Conservation (phyloP, 2,113 vertebrate species). For the Rhizomys pruinosus region DNA sequence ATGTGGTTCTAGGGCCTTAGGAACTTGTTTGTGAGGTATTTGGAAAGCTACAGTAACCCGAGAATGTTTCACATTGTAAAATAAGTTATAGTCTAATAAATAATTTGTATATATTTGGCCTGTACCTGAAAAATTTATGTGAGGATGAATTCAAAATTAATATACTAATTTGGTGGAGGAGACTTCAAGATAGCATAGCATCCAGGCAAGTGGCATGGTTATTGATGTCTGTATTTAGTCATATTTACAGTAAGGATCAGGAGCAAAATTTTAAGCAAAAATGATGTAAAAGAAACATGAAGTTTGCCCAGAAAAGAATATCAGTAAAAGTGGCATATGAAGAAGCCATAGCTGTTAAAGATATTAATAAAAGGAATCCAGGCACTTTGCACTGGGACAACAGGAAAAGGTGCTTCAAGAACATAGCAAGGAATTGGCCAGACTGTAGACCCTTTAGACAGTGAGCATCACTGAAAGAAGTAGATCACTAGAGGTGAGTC, state of each 20-base stretch:
- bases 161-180: background rate
- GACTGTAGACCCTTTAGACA: background rate
- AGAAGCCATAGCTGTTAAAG: too few species aligned
- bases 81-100: background rate
- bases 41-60: background rate
- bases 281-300: background rate
- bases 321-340: background rate
- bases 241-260: background rate
- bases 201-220: background rate
- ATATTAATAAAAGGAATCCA: background rate
- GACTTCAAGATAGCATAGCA: background rate
- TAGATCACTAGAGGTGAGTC: background rate
- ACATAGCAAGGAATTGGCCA: too few species aligned
- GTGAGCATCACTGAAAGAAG: background rate
- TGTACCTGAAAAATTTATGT: background rate
- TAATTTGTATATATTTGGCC: background rate
- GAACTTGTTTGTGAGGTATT: background rate
- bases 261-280: background rate
- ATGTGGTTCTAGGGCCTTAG: background rate
- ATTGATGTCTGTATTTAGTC: background rate
- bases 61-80: background rate
- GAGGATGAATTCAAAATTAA: background rate
- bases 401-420: too few species aligned
- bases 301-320: background rate
- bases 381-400: too few species aligned